These are phyloP conservation scores for Perithous albicinctus DNA, from an alignment of 2,888 invertebrate genomes.

Conservation along the genomic window DNA sequence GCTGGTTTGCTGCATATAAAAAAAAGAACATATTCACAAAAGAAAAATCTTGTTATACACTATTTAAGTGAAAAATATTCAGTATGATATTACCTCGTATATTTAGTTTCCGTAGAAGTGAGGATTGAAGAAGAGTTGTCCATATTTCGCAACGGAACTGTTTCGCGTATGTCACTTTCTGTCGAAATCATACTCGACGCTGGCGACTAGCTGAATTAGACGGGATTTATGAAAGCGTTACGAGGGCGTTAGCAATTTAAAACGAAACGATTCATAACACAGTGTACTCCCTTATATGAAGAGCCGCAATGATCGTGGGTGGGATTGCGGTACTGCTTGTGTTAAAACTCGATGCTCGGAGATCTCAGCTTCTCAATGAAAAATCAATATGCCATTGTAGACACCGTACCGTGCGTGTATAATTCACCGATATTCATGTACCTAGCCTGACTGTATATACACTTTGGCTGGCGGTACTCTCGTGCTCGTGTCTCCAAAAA, in stretches of 20 bases:
- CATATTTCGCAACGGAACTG: neutral
- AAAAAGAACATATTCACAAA: neutral
- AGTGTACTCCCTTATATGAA: slow-evolving; percentile 47
- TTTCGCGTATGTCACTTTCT: neutral
- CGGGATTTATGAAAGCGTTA: slow-evolving; percentile 62
- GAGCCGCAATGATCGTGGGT: slow-evolving; percentile 23
- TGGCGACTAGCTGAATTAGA: slow-evolving; percentile 23
- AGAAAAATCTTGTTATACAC: neutral
- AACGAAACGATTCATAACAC: slow-evolving; percentile 50
- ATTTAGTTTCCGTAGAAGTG: too few relatives aligned
- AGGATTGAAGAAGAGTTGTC: neutral
- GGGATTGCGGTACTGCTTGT: slow-evolving; percentile 9
- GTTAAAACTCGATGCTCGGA: slow-evolving; percentile 36
- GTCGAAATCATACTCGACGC: neutral
- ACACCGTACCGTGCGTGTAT: slow-evolving; percentile 28
- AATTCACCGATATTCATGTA: slow-evolving; percentile 34
- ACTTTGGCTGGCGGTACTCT: slow-evolving; percentile 20
- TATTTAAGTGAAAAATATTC: neutral
- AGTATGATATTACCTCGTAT: too few relatives aligned
- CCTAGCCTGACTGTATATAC: neutral
- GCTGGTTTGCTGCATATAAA: neutral
- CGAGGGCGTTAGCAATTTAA: slow-evolving; percentile 64
- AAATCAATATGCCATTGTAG: slow-evolving; percentile 63
- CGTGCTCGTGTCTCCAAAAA: slow-evolving; percentile 65
- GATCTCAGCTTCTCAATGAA: slow-evolving; percentile 53